Conservation (phyloP, 2,888 invertebrate species). For the Arrhopalites spinosus region DNA sequence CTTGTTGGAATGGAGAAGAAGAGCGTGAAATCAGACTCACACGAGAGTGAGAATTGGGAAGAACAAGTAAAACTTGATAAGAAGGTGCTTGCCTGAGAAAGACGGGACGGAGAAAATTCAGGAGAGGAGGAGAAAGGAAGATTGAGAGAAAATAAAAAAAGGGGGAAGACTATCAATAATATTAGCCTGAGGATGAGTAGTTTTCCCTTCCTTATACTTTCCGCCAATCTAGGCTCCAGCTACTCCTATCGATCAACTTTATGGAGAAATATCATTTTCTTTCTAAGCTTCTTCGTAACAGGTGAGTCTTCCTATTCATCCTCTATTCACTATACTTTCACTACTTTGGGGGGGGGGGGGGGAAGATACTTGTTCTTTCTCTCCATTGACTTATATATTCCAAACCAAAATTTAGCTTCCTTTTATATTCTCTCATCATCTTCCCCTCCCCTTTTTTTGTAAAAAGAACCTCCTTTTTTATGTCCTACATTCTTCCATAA, state of each 20-base stretch:
- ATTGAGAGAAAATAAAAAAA: not conserved
- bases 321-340: too few relatives aligned
- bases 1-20: not conserved
- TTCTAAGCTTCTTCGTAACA: constrained; percentile 41
- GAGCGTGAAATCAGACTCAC: not conserved
- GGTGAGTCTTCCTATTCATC: too few relatives aligned
- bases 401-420: not conserved
- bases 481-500: too few relatives aligned
- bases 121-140: not conserved
- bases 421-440: too few relatives aligned
- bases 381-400: too few relatives aligned
- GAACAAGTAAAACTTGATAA: not conserved
- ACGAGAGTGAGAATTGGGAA: not conserved
- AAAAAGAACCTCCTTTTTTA: too few relatives aligned
- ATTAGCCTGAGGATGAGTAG: constrained; percentile 33
- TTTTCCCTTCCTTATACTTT: constrained; percentile 23
- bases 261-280: constrained; percentile 30
- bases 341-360: too few relatives aligned
- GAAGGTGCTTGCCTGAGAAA: not conserved
- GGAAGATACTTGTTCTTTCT: too few relatives aligned
- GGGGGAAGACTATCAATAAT: constrained; percentile 23
- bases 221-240: constrained; percentile 21
- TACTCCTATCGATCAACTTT: constrained; percentile 31
- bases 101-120: not conserved
- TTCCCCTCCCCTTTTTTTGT: too few relatives aligned